Conservation (phyloP, 2,113 vertebrate species). For the Nymphicus hollandicus region DNA sequence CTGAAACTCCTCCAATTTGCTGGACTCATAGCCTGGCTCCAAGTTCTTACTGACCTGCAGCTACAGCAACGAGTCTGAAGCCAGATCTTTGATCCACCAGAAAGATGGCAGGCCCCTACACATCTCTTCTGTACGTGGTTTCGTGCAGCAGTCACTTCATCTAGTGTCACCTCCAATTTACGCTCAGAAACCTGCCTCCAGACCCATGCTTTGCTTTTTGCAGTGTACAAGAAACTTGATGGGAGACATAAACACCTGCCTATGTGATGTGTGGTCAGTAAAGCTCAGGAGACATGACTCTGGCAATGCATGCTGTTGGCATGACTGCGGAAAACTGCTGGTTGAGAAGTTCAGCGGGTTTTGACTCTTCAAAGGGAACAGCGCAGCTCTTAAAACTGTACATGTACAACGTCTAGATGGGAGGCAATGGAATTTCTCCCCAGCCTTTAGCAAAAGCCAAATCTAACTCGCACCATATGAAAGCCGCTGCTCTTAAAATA, state of each 20-base stretch:
- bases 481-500: background rate
- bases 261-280: background rate
- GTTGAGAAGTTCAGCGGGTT: background rate
- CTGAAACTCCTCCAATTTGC: background rate
- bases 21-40: background rate
- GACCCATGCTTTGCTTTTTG: background rate
- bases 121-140: background rate
- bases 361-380: background rate
- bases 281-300: background rate
- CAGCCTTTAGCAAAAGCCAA: background rate
- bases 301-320: background rate
- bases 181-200: background rate
- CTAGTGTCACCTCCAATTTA: background rate
- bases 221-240: background rate
- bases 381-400: background rate
- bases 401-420: background rate
- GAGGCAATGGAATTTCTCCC: background rate
- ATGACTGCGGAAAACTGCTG: accelerated
- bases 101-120: background rate
- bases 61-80: background rate
- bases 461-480: slow-evolving; percentile 33
- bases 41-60: background rate
- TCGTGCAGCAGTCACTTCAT: background rate
- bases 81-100: background rate
- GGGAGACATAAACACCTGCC: background rate